phyloP scores from a whole-genome alignment of 2,113 vertebrate species.

The Ochotona princeps region DNA sequence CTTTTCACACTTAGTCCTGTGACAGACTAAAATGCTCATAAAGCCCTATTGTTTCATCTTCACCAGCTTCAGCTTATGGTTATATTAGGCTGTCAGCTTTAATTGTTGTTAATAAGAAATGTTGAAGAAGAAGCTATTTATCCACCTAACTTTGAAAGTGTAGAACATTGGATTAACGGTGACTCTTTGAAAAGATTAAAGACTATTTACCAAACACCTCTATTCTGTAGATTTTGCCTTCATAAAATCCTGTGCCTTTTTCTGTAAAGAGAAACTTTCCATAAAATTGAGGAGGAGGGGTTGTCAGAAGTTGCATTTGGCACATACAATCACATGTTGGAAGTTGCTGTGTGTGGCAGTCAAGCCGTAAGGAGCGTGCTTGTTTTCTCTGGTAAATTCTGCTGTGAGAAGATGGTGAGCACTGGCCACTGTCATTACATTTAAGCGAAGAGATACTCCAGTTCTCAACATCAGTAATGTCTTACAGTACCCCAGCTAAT shows the following conservation, averaged over 20 bases:
- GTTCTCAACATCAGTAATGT: not conserved
- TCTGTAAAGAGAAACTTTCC: no score
- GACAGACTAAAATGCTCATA: not conserved
- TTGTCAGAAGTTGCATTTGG: not conserved
- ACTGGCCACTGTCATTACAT: not conserved
- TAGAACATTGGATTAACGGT: not conserved
- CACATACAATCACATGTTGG: not conserved
- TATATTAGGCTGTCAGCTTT: not conserved
- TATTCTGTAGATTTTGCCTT: not conserved
- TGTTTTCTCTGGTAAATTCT: not conserved
- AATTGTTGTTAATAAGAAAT: slow-evolving; percentile 1
- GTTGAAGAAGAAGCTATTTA: not conserved
- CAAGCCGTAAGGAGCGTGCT: not conserved
- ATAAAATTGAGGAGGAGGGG: no score
- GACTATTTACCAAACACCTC: not conserved
- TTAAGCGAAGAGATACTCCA: not conserved
- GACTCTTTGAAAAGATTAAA: not conserved
- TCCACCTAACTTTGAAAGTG: not conserved
- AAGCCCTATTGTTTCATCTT: not conserved
- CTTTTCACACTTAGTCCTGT: not conserved
- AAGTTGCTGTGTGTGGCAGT: not conserved
- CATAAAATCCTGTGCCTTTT: not conserved
- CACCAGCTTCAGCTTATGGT: not conserved
- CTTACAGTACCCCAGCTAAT: not conserved
- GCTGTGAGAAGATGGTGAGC: not conserved